These are phyloP conservation scores for Cygnus atratus DNA, from an alignment of 2,113 vertebrate genomes.

Conservation along the genomic window DNA sequence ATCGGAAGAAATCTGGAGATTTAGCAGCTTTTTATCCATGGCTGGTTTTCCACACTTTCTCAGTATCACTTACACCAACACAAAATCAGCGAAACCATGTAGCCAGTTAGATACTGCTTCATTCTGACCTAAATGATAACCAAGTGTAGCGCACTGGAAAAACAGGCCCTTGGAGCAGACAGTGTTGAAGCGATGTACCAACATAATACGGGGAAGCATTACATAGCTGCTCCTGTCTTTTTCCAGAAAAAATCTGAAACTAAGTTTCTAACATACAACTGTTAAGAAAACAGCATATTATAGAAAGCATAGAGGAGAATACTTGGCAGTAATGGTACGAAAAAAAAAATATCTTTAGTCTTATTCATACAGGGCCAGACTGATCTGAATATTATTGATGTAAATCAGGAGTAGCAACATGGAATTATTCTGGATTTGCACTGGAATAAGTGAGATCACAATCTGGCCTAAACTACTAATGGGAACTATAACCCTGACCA, in stretches of 20 bases:
- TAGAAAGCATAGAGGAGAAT: not conserved
- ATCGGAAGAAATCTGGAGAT: not conserved
- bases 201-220: not conserved
- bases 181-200: not conserved
- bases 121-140: not conserved
- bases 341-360: not conserved
- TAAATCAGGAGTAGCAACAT: constrained; percentile 16
- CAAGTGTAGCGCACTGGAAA: not conserved
- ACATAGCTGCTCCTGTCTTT: not conserved
- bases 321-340: not conserved
- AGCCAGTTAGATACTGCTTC: not conserved
- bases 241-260: constrained; percentile 28
- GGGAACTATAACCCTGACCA: constrained; percentile 31
- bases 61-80: not conserved
- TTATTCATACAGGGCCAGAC: constrained; percentile 1
- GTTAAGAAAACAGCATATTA: constrained; percentile 16
- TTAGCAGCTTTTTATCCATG: not conserved
- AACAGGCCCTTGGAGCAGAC: not conserved
- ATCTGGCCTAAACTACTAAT: constrained; percentile 37
- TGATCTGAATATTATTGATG: constrained; percentile 20
- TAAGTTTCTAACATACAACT: constrained; percentile 5
- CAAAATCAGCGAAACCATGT: not conserved
- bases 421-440: constrained; percentile 47
- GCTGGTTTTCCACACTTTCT: not conserved
- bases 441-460: constrained; percentile 65